These are phyloP conservation scores for Australoheros facetus DNA, from an alignment of 2,797 vertebrate species.

Conservation along the genomic window DNA sequence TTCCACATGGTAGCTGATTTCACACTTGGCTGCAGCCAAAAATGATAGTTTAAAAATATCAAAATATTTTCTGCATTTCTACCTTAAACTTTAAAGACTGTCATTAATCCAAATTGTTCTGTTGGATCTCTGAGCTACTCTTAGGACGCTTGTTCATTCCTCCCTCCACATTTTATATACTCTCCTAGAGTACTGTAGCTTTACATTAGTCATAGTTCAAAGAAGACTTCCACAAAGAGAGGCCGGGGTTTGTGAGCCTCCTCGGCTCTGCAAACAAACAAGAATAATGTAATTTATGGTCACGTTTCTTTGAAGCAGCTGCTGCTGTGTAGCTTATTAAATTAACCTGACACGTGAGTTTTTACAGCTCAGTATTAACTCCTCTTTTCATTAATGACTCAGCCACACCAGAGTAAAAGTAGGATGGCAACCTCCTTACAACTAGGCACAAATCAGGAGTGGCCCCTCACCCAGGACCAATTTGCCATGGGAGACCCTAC, in stretches of 20 bases:
- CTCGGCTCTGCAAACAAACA: not conserved
- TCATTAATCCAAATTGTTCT: not conserved
- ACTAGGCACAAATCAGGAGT: accelerated
- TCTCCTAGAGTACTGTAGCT: not conserved
- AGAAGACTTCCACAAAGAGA: not conserved
- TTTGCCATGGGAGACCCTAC: no score
- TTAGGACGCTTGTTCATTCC: not conserved
- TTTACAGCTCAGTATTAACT: not conserved
- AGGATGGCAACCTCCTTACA: accelerated
- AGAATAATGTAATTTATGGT: not conserved
- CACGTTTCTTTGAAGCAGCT: not conserved
- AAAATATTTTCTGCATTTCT: not conserved
- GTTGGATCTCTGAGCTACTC: not conserved
- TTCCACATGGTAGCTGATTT: not conserved
- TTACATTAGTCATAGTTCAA: not conserved
- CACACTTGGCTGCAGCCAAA: not conserved
- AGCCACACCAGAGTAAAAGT: not conserved
- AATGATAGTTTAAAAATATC: not conserved
- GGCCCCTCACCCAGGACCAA: no score
- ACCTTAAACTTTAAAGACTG: not conserved
- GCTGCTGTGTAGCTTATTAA: not conserved
- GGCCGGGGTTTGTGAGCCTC: not conserved
- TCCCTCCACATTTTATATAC: not conserved
- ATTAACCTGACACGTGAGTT: not conserved
- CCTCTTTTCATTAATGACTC: not conserved